Conservation (phyloP, 2,797 vertebrate species). For the Adrianichthys oophorus region DNA sequence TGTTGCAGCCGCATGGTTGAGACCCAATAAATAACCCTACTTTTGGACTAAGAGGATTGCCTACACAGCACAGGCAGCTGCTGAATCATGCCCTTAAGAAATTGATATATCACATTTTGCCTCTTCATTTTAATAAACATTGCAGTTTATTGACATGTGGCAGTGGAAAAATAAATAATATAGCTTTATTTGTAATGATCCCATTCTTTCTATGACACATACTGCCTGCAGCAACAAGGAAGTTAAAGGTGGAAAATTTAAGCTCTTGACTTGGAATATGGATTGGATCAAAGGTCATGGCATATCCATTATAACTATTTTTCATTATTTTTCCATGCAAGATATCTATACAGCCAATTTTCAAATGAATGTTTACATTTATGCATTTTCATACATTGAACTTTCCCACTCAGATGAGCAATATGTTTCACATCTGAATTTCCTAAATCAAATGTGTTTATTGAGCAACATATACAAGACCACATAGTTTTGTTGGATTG, state of each 20-base stretch:
- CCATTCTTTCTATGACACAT: conserved; percentile 63
- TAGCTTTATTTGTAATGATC: conserved; percentile 66
- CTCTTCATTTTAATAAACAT: conserved; percentile 72
- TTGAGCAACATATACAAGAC: conserved; percentile 60
- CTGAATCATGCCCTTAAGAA: conserved; percentile 54
- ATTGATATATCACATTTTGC: conserved; percentile 68
- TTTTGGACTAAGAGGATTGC: conserved; percentile 75
- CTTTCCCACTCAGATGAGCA: conserved; percentile 44
- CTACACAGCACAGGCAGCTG: conserved; percentile 59
- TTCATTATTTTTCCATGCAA: conserved; percentile 42
- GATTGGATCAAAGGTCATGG: conserved; percentile 71
- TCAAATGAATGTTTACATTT: conserved; percentile 59
- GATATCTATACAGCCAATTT: conserved; percentile 37
- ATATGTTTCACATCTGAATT: conserved; percentile 58
- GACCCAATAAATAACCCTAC: conserved; percentile 61
- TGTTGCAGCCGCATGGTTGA: conserved; percentile 43
- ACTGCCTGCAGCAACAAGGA: conserved; percentile 55
- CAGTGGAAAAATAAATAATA: conserved; percentile 64
- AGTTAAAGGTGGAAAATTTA: conserved; percentile 69
- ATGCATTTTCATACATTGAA: conserved; percentile 50
- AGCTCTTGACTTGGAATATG: conserved; percentile 62
- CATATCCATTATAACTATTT: conserved; percentile 66
- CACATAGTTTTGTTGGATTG: conserved; percentile 44
- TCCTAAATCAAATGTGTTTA: conserved; percentile 51
- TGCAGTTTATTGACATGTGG: conserved; percentile 63